Evolutionary conservation across 2,797 vertebrate genomes (phyloP).

Genomic region (Eupleurogrammus muticus): DNA sequence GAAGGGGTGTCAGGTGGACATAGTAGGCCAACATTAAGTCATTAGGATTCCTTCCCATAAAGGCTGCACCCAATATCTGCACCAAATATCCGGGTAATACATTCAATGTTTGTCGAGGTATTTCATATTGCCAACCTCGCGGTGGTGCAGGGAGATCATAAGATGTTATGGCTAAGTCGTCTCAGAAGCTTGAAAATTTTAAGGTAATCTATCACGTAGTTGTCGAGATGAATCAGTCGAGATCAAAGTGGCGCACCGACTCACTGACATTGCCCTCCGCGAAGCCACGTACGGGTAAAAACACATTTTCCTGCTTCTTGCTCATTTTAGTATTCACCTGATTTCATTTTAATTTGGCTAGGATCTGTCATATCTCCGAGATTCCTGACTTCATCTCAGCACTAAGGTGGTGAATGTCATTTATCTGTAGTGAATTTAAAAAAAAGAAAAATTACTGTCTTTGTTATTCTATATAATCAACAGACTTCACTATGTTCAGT

Average conservation of each 20-base stretch:
- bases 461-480: slow-evolving; percentile 19
- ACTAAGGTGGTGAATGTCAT: too few relatives aligned
- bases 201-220: too few relatives aligned
- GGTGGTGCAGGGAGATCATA: neutral
- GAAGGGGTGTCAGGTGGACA: neutral
- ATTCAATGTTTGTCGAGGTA: neutral
- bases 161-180: neutral
- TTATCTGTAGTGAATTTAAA: too few relatives aligned
- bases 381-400: too few relatives aligned
- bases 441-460: neutral
- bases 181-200: neutral
- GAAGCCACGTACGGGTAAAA: too few relatives aligned
- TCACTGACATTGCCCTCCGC: too few relatives aligned
- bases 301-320: neutral
- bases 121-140: neutral
- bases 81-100: neutral
- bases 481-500: slow-evolving; percentile 15
- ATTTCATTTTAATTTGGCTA: neutral
- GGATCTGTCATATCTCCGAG: too few relatives aligned
- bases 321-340: neutral
- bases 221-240: too few relatives aligned
- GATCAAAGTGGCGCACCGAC: too few relatives aligned
- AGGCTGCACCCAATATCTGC: neutral
- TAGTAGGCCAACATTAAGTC: neutral
- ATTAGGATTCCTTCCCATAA: neutral